Conservation (phyloP, 2,888 invertebrate genomes). For the Drosophila paramelanica region DNA sequence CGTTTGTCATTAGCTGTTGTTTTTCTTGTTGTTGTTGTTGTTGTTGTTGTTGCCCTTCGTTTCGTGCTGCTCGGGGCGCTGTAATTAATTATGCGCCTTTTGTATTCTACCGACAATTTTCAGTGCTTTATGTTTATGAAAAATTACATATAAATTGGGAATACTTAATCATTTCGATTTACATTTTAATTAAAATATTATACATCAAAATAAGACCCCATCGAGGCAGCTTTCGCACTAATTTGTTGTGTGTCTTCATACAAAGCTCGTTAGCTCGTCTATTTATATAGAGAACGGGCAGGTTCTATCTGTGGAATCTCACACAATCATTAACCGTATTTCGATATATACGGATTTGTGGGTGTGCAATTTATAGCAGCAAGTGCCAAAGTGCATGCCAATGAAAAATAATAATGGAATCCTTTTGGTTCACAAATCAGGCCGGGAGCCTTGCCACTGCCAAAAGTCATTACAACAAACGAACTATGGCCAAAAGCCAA, state of each 20-base stretch:
- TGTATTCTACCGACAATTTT: conserved; percentile 78
- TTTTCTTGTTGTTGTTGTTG: conserved; percentile 28
- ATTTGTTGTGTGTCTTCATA: background rate
- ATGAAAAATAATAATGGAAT: conserved; percentile 76
- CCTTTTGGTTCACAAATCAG: conserved; percentile 51
- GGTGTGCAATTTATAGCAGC: conserved; percentile 34
- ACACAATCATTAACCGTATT: conserved; percentile 2
- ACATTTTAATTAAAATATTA: conserved; percentile 83
- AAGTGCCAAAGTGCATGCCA: conserved; percentile 70
- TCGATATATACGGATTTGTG: background rate
- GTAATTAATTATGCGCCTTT: conserved; percentile 82
- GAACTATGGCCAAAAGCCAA: conserved; percentile 47
- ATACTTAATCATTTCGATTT: conserved; percentile 79
- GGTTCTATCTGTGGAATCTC: no score
- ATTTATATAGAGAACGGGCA: no score
- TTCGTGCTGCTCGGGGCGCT: conserved; percentile 70
- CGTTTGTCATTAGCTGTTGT: conserved; percentile 72
- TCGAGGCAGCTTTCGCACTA: conserved; percentile 23
- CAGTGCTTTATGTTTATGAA: conserved; percentile 80
- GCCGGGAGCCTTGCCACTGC: conserved; percentile 40
- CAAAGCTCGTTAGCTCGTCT: conserved; percentile 23
- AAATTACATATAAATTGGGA: conserved; percentile 78
- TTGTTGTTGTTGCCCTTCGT: conserved; percentile 48
- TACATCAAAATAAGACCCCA: conserved; percentile 58
- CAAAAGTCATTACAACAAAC: conserved; percentile 73